These are phyloP conservation scores for Salvator merianae DNA, from an alignment of 2,113 vertebrate species.

Conservation along the genomic window DNA sequence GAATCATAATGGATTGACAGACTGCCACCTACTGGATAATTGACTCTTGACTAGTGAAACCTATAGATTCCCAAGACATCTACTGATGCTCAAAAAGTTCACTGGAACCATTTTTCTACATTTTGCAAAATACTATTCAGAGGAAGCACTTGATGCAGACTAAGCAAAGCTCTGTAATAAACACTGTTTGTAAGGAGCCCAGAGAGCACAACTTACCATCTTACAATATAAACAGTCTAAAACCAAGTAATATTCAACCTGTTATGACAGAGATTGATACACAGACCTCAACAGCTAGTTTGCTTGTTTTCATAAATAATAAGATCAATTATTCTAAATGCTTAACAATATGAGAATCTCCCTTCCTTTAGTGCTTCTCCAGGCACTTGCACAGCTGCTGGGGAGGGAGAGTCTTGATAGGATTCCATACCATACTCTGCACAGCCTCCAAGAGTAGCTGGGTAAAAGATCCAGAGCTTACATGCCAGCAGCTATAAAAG, in stretches of 20 bases:
- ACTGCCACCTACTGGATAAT: slow-evolving; percentile 29
- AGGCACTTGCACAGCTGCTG: too few relatives aligned
- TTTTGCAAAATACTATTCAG: not conserved
- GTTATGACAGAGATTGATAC: not conserved
- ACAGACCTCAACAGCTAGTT: not conserved
- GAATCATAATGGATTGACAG: not conserved
- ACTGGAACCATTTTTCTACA: not conserved
- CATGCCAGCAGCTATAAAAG: too few relatives aligned
- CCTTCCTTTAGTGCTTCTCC: too few relatives aligned
- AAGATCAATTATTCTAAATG: not conserved
- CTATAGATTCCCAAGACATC: not conserved
- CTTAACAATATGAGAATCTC: not conserved
- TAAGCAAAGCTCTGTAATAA: not conserved
- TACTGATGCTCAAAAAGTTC: not conserved
- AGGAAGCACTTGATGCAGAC: not conserved
- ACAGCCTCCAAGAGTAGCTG: too few relatives aligned
- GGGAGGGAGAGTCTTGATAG: too few relatives aligned
- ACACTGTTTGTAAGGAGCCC: not conserved
- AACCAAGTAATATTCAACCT: not conserved
- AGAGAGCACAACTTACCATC: not conserved
- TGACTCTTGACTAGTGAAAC: not conserved
- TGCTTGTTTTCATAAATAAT: not conserved
- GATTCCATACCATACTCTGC: too few relatives aligned
- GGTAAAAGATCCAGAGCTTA: too few relatives aligned
- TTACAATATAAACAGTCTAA: not conserved